These are phyloP conservation scores for Zaprionus lachaisei DNA, from an alignment of 1,140 invertebrate genomes.

Conservation along the genomic window DNA sequence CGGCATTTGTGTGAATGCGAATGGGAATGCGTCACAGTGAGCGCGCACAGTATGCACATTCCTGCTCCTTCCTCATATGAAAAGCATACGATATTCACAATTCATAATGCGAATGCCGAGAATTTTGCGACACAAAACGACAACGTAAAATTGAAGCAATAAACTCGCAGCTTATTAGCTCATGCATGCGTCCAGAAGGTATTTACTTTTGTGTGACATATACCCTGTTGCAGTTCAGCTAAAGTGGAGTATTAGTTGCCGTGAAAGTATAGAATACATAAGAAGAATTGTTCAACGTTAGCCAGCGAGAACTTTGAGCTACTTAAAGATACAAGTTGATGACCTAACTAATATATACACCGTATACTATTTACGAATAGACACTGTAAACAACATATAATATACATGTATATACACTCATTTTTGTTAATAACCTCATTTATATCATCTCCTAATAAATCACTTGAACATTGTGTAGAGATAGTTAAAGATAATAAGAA, in stretches of 20 bases:
- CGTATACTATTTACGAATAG: too few species aligned
- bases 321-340: neutral
- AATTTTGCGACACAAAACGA: neutral
- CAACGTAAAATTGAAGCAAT: constrained; percentile 1
- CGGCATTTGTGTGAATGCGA: neutral
- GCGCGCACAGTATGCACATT: neutral
- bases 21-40: neutral
- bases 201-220: neutral
- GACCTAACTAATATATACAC: too few species aligned
- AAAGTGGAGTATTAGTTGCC: neutral
- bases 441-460: too few species aligned
- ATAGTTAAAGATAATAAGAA: too few species aligned
- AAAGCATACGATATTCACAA: constrained; percentile 2
- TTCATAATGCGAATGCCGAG: neutral
- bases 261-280: neutral
- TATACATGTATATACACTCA: too few species aligned
- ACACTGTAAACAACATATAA: too few species aligned
- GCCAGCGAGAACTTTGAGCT: neutral
- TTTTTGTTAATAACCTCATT: too few species aligned
- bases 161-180: constrained; percentile 1
- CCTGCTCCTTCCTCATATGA: neutral
- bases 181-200: neutral
- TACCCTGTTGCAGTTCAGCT: neutral
- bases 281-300: neutral
- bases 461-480: too few species aligned